These are phyloP conservation scores for Gallinago media DNA, from an alignment of 2,113 vertebrate species.

Conservation along the genomic window DNA sequence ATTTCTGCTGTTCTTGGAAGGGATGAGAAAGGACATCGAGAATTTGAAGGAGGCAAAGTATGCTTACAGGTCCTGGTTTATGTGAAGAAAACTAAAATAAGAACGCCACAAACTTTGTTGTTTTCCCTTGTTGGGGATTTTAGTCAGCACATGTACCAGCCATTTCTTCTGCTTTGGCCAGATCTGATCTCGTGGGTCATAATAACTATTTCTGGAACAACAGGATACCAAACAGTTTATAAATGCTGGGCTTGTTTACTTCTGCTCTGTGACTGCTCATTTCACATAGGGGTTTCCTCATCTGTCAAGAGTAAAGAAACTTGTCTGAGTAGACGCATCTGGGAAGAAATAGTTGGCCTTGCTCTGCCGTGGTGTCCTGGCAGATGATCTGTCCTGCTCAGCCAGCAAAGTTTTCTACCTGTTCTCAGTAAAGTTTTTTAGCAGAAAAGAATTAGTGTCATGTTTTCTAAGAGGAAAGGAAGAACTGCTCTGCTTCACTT, in stretches of 20 bases:
- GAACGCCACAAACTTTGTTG: background rate
- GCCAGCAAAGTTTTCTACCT: background rate
- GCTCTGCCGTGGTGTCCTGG: background rate
- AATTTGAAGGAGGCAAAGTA: background rate
- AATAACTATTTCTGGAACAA: conserved; percentile 38
- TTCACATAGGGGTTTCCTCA: conserved; percentile 34
- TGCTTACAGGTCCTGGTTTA: background rate
- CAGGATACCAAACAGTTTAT: conserved; percentile 31
- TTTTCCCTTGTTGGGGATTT: background rate
- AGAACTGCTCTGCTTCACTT: background rate
- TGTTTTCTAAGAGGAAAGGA: background rate
- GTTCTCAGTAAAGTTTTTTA: background rate
- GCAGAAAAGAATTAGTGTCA: background rate
- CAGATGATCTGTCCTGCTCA: background rate
- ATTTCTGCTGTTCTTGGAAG: background rate
- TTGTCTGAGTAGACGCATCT: background rate
- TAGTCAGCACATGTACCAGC: background rate
- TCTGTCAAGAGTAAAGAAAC: background rate
- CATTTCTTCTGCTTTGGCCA: conserved; percentile 8
- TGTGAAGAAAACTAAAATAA: conserved; percentile 2
- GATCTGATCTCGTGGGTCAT: conserved; percentile 12
- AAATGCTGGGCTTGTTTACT: conserved; percentile 37
- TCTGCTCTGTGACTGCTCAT: background rate
- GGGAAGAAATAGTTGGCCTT: background rate
- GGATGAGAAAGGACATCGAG: background rate